Conservation (phyloP, 2,113 vertebrate species). For the Echinops telfairi region DNA sequence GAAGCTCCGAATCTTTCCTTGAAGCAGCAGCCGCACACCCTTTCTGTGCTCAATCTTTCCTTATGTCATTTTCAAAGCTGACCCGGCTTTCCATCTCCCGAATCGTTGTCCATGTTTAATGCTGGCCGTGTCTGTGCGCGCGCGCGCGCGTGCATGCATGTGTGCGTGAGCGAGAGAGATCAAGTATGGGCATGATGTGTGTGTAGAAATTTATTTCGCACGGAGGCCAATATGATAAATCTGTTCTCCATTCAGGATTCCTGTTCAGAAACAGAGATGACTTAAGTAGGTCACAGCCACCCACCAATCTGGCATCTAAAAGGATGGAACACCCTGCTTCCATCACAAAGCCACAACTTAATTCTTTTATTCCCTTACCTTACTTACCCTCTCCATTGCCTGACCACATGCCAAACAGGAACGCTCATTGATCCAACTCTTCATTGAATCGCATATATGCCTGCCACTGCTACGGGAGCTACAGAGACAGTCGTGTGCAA, state of each 20-base stretch:
- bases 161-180: too few relatives aligned
- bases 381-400: neutral
- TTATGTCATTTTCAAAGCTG: constrained; percentile 43
- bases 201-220: neutral
- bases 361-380: neutral
- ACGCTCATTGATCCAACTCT: neutral
- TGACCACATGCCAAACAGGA: neutral
- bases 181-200: too few relatives aligned
- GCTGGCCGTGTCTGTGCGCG: neutral
- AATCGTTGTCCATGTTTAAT: neutral
- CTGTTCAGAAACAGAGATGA: neutral
- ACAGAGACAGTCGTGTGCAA: neutral
- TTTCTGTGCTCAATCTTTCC: neutral
- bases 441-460: neutral
- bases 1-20: constrained; percentile 23
- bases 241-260: neutral
- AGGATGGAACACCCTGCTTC: neutral
- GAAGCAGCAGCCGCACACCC: neutral
- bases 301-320: neutral
- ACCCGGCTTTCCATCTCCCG: neutral
- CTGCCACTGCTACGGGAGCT: neutral
- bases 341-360: neutral
- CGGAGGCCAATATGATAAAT: neutral
- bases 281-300: neutral
- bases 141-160: rapidly evolving